Evolutionary conservation across 2,797 vertebrate species (phyloP), one percentile per base, ranked within the genome.

Genomic region (Nyctibius grandis): DNA sequence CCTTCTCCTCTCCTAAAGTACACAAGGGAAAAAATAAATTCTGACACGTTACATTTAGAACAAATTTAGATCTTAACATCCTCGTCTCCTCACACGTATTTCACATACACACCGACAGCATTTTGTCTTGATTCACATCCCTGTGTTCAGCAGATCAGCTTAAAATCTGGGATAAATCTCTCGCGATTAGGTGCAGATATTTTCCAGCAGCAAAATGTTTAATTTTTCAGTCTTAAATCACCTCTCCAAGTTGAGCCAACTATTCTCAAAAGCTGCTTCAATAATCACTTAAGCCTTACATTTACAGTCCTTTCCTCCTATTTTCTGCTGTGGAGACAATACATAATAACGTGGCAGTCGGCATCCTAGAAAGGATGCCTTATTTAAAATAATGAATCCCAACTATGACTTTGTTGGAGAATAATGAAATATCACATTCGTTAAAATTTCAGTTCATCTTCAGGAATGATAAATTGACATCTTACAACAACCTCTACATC

Each of bases 261-360:
- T 93, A 13, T 33, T 90, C 72, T 29, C n/a, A 75, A 69, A 92
- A 88, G 89, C 70, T 38, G 54, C n/a, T 86, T 68, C 70, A 74
- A 75, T 76, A 76, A 75, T 48, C 81, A 87, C 77, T 77, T 75
- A 65, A 94, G 91, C 79, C 69, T 91, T 75, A 68, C 92, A 92
- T 97, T 94, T 95, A 91, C 80, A 94, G 67, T 16, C 73, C 76
- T 86, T 96, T 96, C 95, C 96, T 96, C 94, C 90, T 90, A 88
- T 96, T 97, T 97, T 96, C 86, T 88, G 2, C 87, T 33, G 53
- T 51, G 87, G 16, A 91, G 86, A 94, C 94, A 95, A 96, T 91
- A 53, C 82, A 77, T 50, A 94, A 94, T 88, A 97, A 97, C 69
- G 89, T 96, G 94, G 93, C 93, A 95, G 80, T 75, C 57, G 12